These are phyloP conservation scores for Nibea coibor DNA, from an alignment of 2,113 vertebrate genomes.

Conservation along the genomic window DNA sequence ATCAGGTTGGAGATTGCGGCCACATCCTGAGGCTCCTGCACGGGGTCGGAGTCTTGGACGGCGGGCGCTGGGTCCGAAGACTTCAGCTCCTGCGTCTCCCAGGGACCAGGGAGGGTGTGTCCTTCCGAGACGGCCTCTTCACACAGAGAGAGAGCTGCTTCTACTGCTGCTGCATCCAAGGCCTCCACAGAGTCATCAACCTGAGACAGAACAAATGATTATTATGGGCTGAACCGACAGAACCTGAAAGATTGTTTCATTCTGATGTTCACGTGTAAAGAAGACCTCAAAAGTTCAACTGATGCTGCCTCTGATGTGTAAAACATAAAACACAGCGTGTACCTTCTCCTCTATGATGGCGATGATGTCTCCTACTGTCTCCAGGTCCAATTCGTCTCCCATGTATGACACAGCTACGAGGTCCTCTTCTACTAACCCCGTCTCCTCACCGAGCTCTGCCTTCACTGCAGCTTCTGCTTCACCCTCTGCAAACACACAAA, in stretches of 20 bases:
- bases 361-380: constrained; percentile 96
- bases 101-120: constrained; percentile 92
- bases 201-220: constrained; percentile 71
- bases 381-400: constrained; percentile 94
- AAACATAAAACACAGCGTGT: constrained; percentile 8
- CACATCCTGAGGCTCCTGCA: constrained; percentile 50
- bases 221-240: not conserved
- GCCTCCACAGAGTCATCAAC: constrained; percentile 96
- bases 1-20: not conserved
- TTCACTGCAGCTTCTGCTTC: constrained; percentile 78
- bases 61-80: constrained; percentile 58
- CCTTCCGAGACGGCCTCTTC: constrained; percentile 92
- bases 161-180: constrained; percentile 95
- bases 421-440: constrained; percentile 93
- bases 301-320: not conserved
- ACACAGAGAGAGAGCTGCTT: constrained; percentile 95
- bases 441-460: constrained; percentile 87
- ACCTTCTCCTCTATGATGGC: constrained; percentile 99
- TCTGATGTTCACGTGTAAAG: no score
- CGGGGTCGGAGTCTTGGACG: constrained; percentile 41
- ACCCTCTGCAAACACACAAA: constrained; percentile 51
- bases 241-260: not conserved
- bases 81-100: constrained; percentile 87
- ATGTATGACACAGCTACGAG: constrained; percentile 95
- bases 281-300: no score